Percentiles rank a stretch among this genome's conserved stretches.
These are phyloP conservation scores for Neolamprologus tretocephalus DNA, from an alignment of 2,113 vertebrate genomes.

Conservation along the genomic window DNA sequence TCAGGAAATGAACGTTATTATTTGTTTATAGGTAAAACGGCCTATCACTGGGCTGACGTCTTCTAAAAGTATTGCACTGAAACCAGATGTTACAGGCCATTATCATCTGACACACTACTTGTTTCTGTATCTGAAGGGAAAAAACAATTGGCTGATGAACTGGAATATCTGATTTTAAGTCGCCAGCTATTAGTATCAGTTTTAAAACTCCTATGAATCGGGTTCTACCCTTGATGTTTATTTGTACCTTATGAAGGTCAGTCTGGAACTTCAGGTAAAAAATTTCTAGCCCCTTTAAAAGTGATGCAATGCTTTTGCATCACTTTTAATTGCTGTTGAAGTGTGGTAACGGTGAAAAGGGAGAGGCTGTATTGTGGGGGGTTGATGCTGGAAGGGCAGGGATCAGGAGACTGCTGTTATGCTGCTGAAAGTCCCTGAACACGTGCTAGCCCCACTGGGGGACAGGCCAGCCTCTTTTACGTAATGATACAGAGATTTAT, in stretches of 20 bases:
- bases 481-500: conserved; percentile 56
- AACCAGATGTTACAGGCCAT: neutral
- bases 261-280: neutral
- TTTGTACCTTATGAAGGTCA: neutral
- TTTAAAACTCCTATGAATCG: neutral
- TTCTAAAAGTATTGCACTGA: neutral
- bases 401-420: conserved; percentile 25
- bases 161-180: neutral
- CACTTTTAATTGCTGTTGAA: neutral
- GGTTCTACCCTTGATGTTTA: neutral
- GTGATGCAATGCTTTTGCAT: neutral
- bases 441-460: neutral
- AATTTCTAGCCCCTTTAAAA: neutral
- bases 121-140: neutral
- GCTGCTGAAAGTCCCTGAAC: conserved; percentile 14
- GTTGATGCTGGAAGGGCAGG: neutral
- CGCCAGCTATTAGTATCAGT: neutral
- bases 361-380: neutral
- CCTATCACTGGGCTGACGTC: neutral
- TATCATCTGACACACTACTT: neutral
- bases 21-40: neutral
- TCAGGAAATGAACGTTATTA: neutral
- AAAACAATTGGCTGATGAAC: neutral
- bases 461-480: conserved; percentile 15
- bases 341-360: neutral